Evolutionary conservation across 2,113 vertebrate species (phyloP).

Genomic region (Sclerurus mexicanus): DNA sequence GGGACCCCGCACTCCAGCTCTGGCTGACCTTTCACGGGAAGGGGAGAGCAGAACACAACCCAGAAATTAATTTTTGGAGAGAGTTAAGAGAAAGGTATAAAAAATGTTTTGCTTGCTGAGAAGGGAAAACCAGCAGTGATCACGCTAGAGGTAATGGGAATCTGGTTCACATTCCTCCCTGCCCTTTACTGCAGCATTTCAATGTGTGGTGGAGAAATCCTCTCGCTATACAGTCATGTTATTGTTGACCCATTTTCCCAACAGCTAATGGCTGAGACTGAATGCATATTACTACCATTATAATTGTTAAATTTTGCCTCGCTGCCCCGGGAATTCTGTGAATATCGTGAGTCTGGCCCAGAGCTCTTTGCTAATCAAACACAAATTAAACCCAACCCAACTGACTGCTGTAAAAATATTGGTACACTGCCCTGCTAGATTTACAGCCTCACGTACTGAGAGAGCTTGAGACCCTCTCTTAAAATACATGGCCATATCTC

Average conservation of each 20-base stretch:
- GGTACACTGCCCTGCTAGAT: not conserved
- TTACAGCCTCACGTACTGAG: not conserved
- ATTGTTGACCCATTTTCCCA: constrained; percentile 54
- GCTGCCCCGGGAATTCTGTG: constrained; percentile 20
- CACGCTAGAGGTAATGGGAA: not conserved
- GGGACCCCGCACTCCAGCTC: not conserved
- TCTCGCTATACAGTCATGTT: not conserved
- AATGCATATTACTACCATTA: not conserved
- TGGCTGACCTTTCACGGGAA: accelerated
- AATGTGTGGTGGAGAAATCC: not conserved
- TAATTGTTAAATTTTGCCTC: constrained; percentile 29
- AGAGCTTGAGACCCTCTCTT: not conserved
- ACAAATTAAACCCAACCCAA: constrained; percentile 41
- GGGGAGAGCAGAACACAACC: not conserved
- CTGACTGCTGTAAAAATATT: constrained; percentile 31
- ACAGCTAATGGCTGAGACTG: constrained; percentile 13
- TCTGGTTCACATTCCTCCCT: not conserved
- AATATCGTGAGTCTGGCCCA: constrained; percentile 7
- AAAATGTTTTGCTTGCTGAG: not conserved
- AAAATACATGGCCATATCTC: not conserved
- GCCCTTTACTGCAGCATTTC: not conserved
- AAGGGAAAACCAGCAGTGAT: not conserved
- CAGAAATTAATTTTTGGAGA: not conserved
- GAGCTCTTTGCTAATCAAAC: constrained; percentile 58
- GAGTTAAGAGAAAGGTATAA: not conserved